Conservation (phyloP, 2,113 vertebrate genomes). For the Aphelocoma coerulescens region DNA sequence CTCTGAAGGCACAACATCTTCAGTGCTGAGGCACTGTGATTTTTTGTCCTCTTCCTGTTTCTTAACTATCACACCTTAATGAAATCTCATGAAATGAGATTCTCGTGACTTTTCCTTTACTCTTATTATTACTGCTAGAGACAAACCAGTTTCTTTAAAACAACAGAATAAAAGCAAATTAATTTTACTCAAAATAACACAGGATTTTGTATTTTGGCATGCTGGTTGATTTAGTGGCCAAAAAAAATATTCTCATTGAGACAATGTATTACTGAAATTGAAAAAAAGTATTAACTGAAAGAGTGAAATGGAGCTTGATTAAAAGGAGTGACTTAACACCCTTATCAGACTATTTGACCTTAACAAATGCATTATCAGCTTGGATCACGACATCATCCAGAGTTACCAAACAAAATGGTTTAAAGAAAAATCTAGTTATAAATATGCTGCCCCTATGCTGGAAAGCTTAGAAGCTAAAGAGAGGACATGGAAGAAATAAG, state of each 20-base stretch:
- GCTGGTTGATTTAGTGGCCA: neutral
- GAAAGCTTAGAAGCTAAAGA: neutral
- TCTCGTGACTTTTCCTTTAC: neutral
- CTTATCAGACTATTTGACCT: neutral
- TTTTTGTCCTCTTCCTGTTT: slow-evolving; percentile 21
- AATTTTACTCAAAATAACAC: neutral
- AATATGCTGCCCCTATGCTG: neutral
- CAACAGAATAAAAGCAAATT: neutral
- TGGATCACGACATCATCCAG: neutral
- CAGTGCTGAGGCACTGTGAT: neutral
- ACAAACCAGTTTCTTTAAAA: neutral
- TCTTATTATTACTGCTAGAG: neutral
- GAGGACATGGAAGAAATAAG: neutral
- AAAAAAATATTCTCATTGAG: neutral
- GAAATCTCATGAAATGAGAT: neutral
- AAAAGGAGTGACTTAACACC: neutral
- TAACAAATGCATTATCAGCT: neutral
- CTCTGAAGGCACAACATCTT: neutral
- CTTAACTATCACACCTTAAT: neutral
- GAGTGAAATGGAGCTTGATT: neutral
- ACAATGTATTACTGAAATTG: neutral
- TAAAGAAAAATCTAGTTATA: neutral
- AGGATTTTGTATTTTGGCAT: neutral
- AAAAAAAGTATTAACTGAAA: neutral
- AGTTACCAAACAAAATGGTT: neutral